phyloP scores from a whole-genome alignment of 2,797 vertebrate species.

The Dipus sagitta region DNA sequence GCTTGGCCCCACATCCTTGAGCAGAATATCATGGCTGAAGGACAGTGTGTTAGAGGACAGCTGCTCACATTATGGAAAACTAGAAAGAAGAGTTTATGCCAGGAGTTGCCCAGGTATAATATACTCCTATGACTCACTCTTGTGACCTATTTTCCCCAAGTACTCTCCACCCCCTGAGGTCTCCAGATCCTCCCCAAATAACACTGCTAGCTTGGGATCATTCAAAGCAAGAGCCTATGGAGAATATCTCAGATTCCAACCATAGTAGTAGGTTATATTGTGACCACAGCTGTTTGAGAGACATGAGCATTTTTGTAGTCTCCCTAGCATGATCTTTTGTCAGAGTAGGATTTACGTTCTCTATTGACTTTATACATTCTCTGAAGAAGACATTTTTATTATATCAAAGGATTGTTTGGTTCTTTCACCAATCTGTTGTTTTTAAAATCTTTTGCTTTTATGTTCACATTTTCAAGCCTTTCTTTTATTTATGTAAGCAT shows the following conservation, averaged over 20 bases:
- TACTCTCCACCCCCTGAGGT: not conserved
- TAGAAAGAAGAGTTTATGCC: not conserved
- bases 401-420: slow-evolving; percentile 47
- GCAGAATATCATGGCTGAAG: not conserved
- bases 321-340: not conserved
- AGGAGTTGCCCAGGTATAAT: not conserved
- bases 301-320: not conserved
- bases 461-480: not conserved
- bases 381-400: not conserved
- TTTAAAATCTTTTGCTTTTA: slow-evolving; percentile 33
- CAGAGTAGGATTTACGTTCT: not conserved
- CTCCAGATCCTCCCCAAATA: not conserved
- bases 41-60: not conserved
- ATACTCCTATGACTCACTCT: not conserved
- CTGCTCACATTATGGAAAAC: not conserved
- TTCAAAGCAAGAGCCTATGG: not conserved
- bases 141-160: not conserved
- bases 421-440: slow-evolving; percentile 18
- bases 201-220: not conserved
- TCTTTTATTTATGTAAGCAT: slow-evolving; percentile 34
- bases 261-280: not conserved
- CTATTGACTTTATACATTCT: not conserved
- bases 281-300: not conserved
- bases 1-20: not conserved
- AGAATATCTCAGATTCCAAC: not conserved